Base-by-base conservation (phyloP, 1,140 invertebrate genomes). In the Ooceraea biroi region DNA sequence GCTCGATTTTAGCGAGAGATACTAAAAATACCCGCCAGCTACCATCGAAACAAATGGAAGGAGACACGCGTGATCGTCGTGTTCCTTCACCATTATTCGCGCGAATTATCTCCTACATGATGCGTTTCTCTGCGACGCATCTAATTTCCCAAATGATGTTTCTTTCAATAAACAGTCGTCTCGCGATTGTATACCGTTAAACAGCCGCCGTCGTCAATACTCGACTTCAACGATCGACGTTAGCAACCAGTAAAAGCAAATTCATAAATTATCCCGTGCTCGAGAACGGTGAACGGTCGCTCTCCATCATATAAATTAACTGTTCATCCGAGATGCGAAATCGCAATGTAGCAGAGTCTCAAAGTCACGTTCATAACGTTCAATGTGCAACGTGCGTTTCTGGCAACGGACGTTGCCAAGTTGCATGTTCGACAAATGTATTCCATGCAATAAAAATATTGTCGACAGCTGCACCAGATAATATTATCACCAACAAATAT, bases 11-110 rank as follows among this genome's bases (percentile, higher is more conserved):
- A 85, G 86, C 69, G 69, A 19, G 36, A 52, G 27, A 52, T 41
- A 55, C 85, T 83, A 87, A 86, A 87, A 87, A 87, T 87, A 87
- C 57, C 7, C 19, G 8, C 4, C 68, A 69, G 50, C 84, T 76
- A 77, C 44, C 71, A 60, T 87, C 71, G 57, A 69, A 58, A 87
- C 50, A 88, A 88, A 85, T 61, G 76, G 22, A n/a, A 82, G 41
- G 44, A 52, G 69, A 60, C 41, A 30, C 36, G 30, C 50, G 17
- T 30, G 5, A 4, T 36, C 36, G 36, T 36, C 65, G 60, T 17
- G 22, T 44, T 36, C 27, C 58, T 63, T n/a, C 52, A 27, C 14
- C 10, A 50, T 60, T 68, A 46, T 83, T 60, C 44, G 60, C 60
- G 19, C 8, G 44, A 50, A 3, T n/a, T n/a, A n/a, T n/a, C n/a